phyloP scores from a whole-genome alignment of 1,140 invertebrate genomes.

The Ylistrum balloti region DNA sequence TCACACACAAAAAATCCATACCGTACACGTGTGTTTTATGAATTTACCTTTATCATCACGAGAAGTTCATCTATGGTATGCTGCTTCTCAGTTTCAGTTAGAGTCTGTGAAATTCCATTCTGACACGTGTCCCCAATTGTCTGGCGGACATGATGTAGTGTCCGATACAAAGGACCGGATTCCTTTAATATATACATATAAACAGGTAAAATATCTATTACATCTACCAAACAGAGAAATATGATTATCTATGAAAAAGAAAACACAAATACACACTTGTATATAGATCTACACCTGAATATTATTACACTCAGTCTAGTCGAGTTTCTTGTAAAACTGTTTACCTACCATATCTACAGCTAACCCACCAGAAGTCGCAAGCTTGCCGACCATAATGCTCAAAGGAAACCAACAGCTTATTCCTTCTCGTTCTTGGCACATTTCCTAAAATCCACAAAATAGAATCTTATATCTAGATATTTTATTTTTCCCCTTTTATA shows the following conservation, averaged over 20 bases:
- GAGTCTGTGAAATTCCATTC: neutral
- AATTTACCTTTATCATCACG: neutral
- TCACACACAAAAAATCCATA: slow-evolving; percentile 37
- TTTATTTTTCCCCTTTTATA: too few relatives aligned
- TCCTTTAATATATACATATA: slow-evolving; percentile 19
- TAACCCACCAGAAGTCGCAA: neutral
- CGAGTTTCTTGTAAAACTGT: too few relatives aligned
- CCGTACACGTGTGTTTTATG: neutral
- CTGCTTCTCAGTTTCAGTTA: neutral
- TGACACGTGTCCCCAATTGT: neutral
- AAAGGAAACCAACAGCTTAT: slow-evolving; percentile 57
- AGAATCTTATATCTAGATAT: too few relatives aligned
- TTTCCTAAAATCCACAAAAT: slow-evolving; percentile 46
- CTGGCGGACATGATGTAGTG: neutral
- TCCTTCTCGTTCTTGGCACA: slow-evolving; percentile 48
- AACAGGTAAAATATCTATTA: neutral
- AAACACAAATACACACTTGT: too few relatives aligned
- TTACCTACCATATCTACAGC: neutral
- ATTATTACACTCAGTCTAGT: too few relatives aligned
- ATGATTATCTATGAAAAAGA: too few relatives aligned
- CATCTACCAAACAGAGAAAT: too few relatives aligned
- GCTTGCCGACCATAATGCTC: slow-evolving; percentile 51
- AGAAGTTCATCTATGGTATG: neutral
- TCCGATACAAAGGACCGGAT: slow-evolving; percentile 1
- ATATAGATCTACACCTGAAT: too few relatives aligned